phyloP scores from a whole-genome alignment of 2,888 invertebrate species.

The Dinocampus coccinellae region DNA sequence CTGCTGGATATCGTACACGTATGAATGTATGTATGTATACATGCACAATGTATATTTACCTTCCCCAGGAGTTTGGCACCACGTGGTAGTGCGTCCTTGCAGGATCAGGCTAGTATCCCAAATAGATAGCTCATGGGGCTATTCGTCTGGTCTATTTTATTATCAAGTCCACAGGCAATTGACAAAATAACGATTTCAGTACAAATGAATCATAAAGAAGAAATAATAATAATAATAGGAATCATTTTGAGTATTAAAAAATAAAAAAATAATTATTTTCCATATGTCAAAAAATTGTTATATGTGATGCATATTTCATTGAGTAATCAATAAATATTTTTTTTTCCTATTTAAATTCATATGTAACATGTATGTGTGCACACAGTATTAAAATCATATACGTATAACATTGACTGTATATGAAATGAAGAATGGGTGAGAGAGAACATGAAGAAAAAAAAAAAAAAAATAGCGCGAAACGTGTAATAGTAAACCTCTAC shows the following conservation, averaged over 20 bases:
- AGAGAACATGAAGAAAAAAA: background rate
- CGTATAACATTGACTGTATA: background rate
- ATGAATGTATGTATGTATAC: background rate
- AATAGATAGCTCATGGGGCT: slow-evolving; percentile 48
- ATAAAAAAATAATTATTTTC: slow-evolving; percentile 13
- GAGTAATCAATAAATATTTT: slow-evolving; percentile 7
- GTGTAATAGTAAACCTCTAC: slow-evolving; percentile 52
- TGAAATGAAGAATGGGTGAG: background rate
- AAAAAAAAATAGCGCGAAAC: slow-evolving; percentile 31
- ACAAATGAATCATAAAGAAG: background rate
- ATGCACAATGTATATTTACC: background rate
- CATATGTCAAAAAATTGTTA: no score
- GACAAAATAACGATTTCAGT: background rate
- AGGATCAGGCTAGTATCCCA: slow-evolving; percentile 64
- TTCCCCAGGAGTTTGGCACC: slow-evolving; percentile 50
- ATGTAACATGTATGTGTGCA: background rate
- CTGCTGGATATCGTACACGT: background rate
- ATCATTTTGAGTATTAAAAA: background rate
- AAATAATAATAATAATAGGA: background rate
- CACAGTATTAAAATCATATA: background rate
- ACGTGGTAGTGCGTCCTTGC: slow-evolving; percentile 67
- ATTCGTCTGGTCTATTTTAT: slow-evolving; percentile 15
- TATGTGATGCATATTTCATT: no score
- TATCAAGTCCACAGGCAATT: slow-evolving; percentile 38
- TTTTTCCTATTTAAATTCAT: background rate